Evolutionary conservation across 1,140 invertebrate species (phyloP).

Genomic region (Phenacoccus solenopsis): DNA sequence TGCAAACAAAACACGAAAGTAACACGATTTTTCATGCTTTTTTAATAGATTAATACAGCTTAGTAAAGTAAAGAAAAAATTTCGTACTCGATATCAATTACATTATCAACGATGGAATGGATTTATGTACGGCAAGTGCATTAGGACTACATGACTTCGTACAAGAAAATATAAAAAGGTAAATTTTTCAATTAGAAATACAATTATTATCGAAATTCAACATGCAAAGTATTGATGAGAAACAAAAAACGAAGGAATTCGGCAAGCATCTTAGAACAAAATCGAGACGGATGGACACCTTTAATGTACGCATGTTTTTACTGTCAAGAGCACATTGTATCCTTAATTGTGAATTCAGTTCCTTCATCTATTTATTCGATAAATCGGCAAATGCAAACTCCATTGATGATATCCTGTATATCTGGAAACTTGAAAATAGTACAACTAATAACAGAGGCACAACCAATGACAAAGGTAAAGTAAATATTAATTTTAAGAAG

Average conservation of each 20-base stretch:
- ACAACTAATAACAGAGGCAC: background rate
- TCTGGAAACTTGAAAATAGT: background rate
- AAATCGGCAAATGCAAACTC: background rate
- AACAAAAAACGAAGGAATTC: background rate
- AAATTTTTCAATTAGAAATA: background rate
- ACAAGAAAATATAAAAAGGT: background rate
- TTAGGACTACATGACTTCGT: background rate
- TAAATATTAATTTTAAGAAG: background rate
- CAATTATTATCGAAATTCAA: background rate
- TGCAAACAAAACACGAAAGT: too few relatives aligned
- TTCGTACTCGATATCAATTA: too few relatives aligned
- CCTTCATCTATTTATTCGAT: background rate
- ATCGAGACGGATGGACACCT: background rate
- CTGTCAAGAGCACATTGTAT: background rate
- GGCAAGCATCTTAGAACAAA: background rate
- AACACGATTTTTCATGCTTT: too few relatives aligned
- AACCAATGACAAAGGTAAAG: background rate
- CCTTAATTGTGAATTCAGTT: background rate
- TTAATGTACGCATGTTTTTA: conserved; percentile 7
- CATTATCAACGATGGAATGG: background rate
- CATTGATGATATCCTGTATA: background rate
- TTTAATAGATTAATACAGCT: too few relatives aligned
- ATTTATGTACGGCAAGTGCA: background rate
- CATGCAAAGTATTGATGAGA: background rate
- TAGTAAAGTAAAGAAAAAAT: too few relatives aligned